phyloP scores from a whole-genome alignment of 37 sponge, comb jelly and placozoan species.

The Hormiphora californensis region DNA sequence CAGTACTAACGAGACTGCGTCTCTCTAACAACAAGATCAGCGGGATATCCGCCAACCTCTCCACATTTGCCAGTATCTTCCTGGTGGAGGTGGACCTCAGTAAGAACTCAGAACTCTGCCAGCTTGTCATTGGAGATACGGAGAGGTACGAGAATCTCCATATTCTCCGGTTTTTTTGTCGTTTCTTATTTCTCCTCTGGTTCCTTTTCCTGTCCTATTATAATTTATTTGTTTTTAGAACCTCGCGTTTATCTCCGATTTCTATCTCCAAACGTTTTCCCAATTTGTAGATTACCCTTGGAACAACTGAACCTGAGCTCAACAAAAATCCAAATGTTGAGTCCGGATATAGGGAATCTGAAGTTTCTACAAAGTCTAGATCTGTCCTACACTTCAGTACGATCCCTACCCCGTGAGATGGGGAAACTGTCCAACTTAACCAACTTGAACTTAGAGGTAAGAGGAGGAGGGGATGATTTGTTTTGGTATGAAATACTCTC shows the following conservation, averaged over 20 bases:
- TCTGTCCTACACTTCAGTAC: background rate
- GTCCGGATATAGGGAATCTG: background rate
- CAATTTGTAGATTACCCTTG: background rate
- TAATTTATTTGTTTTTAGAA: no score
- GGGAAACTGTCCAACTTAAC: conserved; percentile 67
- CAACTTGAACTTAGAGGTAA: conserved; percentile 54
- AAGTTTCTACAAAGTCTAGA: background rate
- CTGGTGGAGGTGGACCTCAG: conserved; percentile 7
- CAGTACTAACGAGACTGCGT: background rate
- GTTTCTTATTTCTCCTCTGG: no score
- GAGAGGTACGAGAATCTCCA: background rate
- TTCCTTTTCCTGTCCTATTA: no score
- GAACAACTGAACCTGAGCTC: background rate
- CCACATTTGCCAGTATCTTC: background rate
- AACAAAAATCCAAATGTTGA: background rate
- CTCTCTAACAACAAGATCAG: conserved; percentile 3
- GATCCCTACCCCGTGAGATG: conserved; percentile 68
- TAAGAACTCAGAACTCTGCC: background rate
- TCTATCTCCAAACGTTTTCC: no score
- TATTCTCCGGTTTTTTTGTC: no score
- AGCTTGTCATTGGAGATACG: background rate
- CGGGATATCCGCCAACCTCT: background rate
- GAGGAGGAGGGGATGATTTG: background rate
- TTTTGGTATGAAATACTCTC: no score
- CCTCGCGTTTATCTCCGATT: no score